These are phyloP conservation scores for Cantharis rustica DNA, from an alignment of 2,888 invertebrate species.

Conservation along the genomic window DNA sequence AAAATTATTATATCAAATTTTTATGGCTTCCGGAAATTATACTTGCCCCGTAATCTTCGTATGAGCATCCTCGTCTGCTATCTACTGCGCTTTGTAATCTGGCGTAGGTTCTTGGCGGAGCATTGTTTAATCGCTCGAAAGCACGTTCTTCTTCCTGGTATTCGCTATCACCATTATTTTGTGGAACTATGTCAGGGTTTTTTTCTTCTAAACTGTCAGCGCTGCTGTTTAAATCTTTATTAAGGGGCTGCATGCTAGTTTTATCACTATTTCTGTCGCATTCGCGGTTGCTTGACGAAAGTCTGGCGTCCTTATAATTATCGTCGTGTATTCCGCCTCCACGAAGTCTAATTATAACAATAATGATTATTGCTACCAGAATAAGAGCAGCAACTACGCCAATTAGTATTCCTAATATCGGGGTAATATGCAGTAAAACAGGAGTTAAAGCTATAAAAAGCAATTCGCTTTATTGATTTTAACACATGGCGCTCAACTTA, in stretches of 20 bases:
- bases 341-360: slow-evolving; percentile 71
- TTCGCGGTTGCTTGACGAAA: slow-evolving; percentile 48
- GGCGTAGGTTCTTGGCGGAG: slow-evolving; percentile 54
- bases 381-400: slow-evolving; percentile 78
- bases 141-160: slow-evolving; percentile 61
- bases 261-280: slow-evolving; percentile 54
- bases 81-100: slow-evolving; percentile 52
- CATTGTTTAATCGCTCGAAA: slow-evolving; percentile 59
- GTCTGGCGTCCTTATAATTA: slow-evolving; percentile 53
- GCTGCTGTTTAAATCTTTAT: slow-evolving; percentile 59
- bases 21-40: background rate
- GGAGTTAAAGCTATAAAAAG: slow-evolving; percentile 64
- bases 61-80: slow-evolving; percentile 51
- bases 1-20: background rate
- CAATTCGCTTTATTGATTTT: slow-evolving; percentile 1
- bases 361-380: slow-evolving; percentile 74
- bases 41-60: slow-evolving; percentile 44
- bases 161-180: slow-evolving; percentile 60
- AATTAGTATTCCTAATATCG: slow-evolving; percentile 78
- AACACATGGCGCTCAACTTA: slow-evolving; percentile 44
- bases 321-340: slow-evolving; percentile 49
- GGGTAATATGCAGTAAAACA: slow-evolving; percentile 82
- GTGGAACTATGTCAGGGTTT: slow-evolving; percentile 64
- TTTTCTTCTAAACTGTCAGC: slow-evolving; percentile 61
- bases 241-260: slow-evolving; percentile 57